These are phyloP conservation scores for Scomberomorus guttatus DNA, from an alignment of 2,797 vertebrate species.

Conservation along the genomic window DNA sequence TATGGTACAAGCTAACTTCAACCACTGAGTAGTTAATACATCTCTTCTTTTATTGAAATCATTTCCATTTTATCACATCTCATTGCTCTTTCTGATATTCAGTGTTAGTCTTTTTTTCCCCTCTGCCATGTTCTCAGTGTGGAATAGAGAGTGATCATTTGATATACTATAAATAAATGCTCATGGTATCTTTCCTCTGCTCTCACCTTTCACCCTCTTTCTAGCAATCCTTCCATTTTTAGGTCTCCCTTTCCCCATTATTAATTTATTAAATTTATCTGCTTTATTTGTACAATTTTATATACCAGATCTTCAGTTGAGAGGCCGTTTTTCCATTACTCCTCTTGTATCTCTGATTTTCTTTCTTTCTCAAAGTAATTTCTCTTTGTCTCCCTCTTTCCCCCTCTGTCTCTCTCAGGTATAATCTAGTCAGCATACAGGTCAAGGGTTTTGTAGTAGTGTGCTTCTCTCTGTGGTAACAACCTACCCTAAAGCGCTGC, in stretches of 20 bases:
- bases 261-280: background rate
- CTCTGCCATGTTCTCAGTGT: background rate
- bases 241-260: background rate
- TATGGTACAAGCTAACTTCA: background rate
- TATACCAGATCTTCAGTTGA: background rate
- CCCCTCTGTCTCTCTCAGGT: conserved; percentile 25
- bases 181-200: background rate
- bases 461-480: conserved; percentile 42
- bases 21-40: background rate
- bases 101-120: background rate
- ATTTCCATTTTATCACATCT: background rate
- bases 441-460: conserved; percentile 48
- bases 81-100: background rate
- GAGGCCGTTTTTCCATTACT: background rate
- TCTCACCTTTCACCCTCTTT: background rate
- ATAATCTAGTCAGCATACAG: conserved; percentile 42
- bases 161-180: background rate
- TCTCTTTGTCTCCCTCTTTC: background rate
- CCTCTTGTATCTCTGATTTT: background rate
- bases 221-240: background rate
- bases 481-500: conserved; percentile 33
- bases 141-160: background rate
- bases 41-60: background rate
- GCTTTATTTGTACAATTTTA: background rate
- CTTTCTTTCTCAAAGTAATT: background rate